Evolutionary conservation across 2,113 vertebrate genomes (phyloP).

Genomic region (Percopsis transmontana): DNA sequence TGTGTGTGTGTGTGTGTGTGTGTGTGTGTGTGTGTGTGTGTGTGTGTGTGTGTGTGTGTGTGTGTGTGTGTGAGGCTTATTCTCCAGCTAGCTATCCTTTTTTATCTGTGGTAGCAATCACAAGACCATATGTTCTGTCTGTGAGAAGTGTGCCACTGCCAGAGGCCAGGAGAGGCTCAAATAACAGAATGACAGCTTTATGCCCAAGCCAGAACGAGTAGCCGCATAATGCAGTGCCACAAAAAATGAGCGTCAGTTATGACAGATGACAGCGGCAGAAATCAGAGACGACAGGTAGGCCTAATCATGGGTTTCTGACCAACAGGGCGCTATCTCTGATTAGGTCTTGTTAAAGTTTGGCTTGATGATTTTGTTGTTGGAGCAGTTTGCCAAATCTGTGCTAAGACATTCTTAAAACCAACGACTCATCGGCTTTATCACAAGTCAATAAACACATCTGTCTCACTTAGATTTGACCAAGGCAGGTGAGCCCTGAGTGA

Average conservation of each 20-base stretch:
- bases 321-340: not conserved
- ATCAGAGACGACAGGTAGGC: conserved; percentile 15
- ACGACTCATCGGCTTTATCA: conserved; percentile 1
- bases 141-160: conserved; percentile 49
- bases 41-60: conserved; percentile 20
- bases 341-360: conserved; percentile 6
- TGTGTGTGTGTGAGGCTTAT: conserved; percentile 17
- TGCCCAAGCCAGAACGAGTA: conserved; percentile 42
- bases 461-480: conserved; percentile 9
- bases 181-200: conserved; percentile 65
- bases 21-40: conserved; percentile 16
- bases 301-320: conserved; percentile 4
- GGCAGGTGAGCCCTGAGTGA: not conserved
- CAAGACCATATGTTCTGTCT: conserved; percentile 62
- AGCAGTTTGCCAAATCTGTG: conserved; percentile 7
- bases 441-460: conserved; percentile 31
- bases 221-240: conserved; percentile 41
- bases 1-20: conserved; percentile 25
- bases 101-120: conserved; percentile 44
- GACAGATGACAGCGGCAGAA: conserved; percentile 2
- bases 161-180: conserved; percentile 36
- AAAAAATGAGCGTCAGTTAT: conserved; percentile 6
- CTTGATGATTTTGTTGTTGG: not conserved
- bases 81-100: conserved; percentile 41
- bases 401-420: conserved; percentile 27